Base-by-base conservation (phyloP, 2,797 vertebrate genomes). In the Pterois miles region DNA sequence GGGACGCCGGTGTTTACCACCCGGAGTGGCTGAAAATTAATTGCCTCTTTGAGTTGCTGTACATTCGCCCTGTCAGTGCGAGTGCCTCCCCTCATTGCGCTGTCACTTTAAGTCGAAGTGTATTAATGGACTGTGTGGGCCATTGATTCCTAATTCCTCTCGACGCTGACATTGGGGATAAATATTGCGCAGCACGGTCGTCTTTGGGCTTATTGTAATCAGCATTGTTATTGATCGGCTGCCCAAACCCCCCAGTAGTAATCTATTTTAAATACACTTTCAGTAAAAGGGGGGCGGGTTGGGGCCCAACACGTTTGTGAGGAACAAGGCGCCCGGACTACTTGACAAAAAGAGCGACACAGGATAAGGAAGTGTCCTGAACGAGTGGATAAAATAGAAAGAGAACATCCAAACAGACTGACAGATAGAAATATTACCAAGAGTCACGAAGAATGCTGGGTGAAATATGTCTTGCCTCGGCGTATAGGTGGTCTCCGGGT, bases 81-180 rank as follows among this genome's bases (percentile, higher is more conserved):
- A 74, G 78, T 88, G 83, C 84, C 84, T 81, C 77, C 83, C 84
- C 91, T 92, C 91, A 86, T 92, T 91, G 89, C 90, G 85, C 93
- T 87, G 89, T 94, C 92, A 92, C 91, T 91, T 89, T 90, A 91
- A 89, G 92, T 92, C 91, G 83, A 90, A 90, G 94, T 94, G 92
- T 97, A 97, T 98, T 97, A 97, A 97, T 97, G 96, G 96, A 91
- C 93, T 96, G 91, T 94, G 96, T 93, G 96, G 96, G 93, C 95
- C 96, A 97, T 98, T 96, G 97, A 97, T 98, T 97, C 96, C 95
- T 96, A 97, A 97, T 97, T 97, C 96, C 96, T 97, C 96, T 91
- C 64, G 65, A 91, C 83, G 81, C 89, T 76, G 78, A 95, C 95
- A 92, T 88, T 70, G 91, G 95, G 95, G 94, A 95, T 96, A 96